Base-by-base conservation (phyloP, 2,797 vertebrate genomes). In the Sebastes iracundus region DNA sequence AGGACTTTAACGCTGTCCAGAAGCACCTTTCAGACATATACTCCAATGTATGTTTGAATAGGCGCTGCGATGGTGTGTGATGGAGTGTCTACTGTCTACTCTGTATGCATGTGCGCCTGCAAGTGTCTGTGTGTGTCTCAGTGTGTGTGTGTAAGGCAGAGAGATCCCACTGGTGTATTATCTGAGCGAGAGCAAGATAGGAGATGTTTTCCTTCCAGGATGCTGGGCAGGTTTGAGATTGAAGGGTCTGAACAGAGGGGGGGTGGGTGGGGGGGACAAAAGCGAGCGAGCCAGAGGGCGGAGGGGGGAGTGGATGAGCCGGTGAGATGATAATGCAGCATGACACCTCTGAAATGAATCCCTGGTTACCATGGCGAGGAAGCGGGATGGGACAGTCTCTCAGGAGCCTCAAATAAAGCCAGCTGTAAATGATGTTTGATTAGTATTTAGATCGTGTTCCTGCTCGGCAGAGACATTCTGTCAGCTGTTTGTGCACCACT, bases 281-380 rank as follows among this genome's bases (percentile, higher is more conserved):
- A 92, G 90, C 82, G 5, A 84, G 80, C 22, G 83, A 93, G 88
- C 85, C 85, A 88, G 88, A 90, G 91, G 94, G 96, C 94, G 95
- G 94, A 95, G 96, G 93, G 96, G 93, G 92, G 95, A 96, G 96
- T 92, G 96, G 96, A 96, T 97, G 97, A 97, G 97, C 96, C 89
- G 96, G 96, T 93, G 94, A 96, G 97, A 99, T 94, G 97, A 97
- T 99, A 99, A 99, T 99, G 97, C 97, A 97, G 96, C 97, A 97
- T 99, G 98, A 99, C 98, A 99, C 97, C 97, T 99, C 97, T 97
- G 98, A 99, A 99, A 99, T 99, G 98, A 99, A 98, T 97, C 97
- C 96, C 96, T 93, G 95, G 98, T 99, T 98, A 97, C 98, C 97
- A 99, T 99, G 97, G 98, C 95, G 95, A 99, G 94, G 96, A 96